Evolutionary conservation across 2,113 vertebrate species (phyloP).

Genomic region (Ivindomyrus marchei): DNA sequence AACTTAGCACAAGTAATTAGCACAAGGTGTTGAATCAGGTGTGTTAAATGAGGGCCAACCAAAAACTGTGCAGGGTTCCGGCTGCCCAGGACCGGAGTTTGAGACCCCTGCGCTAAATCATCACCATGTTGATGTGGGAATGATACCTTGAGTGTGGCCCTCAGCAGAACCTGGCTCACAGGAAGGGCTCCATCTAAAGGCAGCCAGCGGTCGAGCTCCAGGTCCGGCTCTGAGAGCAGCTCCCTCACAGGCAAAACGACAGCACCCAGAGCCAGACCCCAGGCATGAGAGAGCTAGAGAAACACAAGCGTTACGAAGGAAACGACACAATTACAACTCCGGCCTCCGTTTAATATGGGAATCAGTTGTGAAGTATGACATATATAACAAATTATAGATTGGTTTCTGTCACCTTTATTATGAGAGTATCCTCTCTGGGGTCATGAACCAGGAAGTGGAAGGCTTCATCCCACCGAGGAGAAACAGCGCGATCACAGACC

Average conservation of each 20-base stretch:
- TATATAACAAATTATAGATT: not conserved
- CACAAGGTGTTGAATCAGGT: not conserved
- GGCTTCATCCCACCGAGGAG: constrained; percentile 78
- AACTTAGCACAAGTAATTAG: not conserved
- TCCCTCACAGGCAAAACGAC: constrained; percentile 68
- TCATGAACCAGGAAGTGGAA: constrained; percentile 74
- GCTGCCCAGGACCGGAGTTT: not conserved
- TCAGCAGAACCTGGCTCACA: constrained; percentile 70
- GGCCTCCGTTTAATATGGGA: not conserved
- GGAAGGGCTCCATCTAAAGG: constrained; percentile 55
- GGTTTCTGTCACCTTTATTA: not conserved
- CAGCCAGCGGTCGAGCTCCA: constrained; percentile 75
- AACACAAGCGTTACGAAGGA: not conserved
- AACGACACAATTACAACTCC: not conserved
- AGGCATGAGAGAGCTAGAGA: constrained; percentile 57
- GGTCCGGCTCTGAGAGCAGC: constrained; percentile 58
- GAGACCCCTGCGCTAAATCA: not conserved
- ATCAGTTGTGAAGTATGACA: not conserved
- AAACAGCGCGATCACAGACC: constrained; percentile 59
- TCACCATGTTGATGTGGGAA: not conserved
- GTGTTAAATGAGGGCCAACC: not conserved
- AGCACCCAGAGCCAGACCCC: constrained; percentile 66
- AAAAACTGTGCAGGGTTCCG: not conserved
- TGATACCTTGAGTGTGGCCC: constrained; percentile 75
- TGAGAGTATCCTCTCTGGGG: constrained; percentile 61